phyloP scores from a whole-genome alignment of 2,888 invertebrate species.

The Neoaliturus tenellus region DNA sequence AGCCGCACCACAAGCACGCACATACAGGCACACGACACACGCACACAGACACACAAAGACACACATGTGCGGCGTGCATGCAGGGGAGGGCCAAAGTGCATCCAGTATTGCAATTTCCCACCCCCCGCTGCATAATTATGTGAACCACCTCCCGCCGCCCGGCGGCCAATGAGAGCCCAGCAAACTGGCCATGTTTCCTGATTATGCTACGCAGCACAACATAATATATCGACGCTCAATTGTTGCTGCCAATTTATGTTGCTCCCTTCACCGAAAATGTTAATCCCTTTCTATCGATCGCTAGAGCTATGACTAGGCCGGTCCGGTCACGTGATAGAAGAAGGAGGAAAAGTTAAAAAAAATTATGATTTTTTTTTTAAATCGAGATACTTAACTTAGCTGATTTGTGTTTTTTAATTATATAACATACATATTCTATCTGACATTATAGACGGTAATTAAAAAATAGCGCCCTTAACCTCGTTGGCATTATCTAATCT shows the following conservation, averaged over 20 bases:
- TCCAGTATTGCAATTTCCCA: slow-evolving; percentile 56
- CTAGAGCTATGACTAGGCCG: not conserved
- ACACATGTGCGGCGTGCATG: slow-evolving; percentile 46
- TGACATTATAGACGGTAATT: too few species aligned
- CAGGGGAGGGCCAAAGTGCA: slow-evolving; percentile 50
- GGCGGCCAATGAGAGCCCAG: slow-evolving; percentile 62
- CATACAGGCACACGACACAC: not conserved
- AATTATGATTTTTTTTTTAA: too few species aligned
- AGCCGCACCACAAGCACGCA: slow-evolving; percentile 35
- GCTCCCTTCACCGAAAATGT: slow-evolving; percentile 57
- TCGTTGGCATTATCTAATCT: too few species aligned
- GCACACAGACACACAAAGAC: not conserved
- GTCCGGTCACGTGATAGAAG: not conserved
- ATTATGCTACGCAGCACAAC: slow-evolving; percentile 58
- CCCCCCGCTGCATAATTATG: slow-evolving; percentile 59
- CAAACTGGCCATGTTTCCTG: slow-evolving; percentile 53
- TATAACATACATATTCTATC: too few species aligned
- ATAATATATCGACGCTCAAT: slow-evolving; percentile 58
- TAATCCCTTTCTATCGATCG: slow-evolving; percentile 54
- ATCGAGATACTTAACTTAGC: too few species aligned
- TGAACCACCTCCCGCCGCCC: slow-evolving; percentile 58
- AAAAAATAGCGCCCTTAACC: too few species aligned
- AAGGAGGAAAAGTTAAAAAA: too few species aligned
- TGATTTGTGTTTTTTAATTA: too few species aligned
- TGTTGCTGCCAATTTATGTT: slow-evolving; percentile 54